phyloP scores from a whole-genome alignment of 1,140 invertebrate genomes.

The Cotesia vestalis region DNA sequence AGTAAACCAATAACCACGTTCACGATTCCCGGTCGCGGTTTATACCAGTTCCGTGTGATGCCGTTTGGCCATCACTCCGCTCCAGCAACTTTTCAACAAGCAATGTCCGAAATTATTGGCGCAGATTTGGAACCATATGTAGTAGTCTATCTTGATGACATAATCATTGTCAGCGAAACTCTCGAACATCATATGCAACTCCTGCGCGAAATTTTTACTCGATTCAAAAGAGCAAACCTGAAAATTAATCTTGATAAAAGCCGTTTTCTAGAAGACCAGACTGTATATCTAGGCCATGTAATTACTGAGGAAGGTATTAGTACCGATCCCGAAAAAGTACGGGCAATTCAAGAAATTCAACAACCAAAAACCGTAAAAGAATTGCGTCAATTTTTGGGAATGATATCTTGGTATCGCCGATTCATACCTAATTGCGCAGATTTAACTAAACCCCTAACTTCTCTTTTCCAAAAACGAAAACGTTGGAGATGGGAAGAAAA shows the following conservation, averaged over 20 bases:
- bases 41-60: conserved; percentile 50
- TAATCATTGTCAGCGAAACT: conserved; percentile 20
- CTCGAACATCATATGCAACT: conserved; percentile 35
- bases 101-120: conserved; percentile 41
- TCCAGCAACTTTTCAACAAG: conserved; percentile 49
- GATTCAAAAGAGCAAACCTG: conserved; percentile 40
- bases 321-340: conserved; percentile 46
- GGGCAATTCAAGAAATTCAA: conserved; percentile 33
- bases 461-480: conserved; percentile 44
- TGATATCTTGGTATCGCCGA: conserved; percentile 53
- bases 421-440: conserved; percentile 54
- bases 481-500: conserved; percentile 43
- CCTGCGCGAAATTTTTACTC: conserved; percentile 41
- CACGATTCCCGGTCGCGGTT: conserved; percentile 39
- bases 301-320: conserved; percentile 44
- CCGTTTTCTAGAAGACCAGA: conserved; percentile 39
- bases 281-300: conserved; percentile 48
- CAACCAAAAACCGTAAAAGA: conserved; percentile 44
- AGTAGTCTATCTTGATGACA: conserved; percentile 47
- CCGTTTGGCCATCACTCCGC: conserved; percentile 52
- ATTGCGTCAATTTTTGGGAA: conserved; percentile 48
- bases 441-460: conserved; percentile 46
- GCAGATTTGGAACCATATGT: conserved; percentile 27
- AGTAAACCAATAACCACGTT: conserved; percentile 36
- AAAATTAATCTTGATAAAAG: conserved; percentile 46